Percentiles rank a stretch among this genome's conserved stretches.
Evolutionary conservation across 2,888 invertebrate genomes (phyloP).

Genomic region (Craniophora ligustri): DNA sequence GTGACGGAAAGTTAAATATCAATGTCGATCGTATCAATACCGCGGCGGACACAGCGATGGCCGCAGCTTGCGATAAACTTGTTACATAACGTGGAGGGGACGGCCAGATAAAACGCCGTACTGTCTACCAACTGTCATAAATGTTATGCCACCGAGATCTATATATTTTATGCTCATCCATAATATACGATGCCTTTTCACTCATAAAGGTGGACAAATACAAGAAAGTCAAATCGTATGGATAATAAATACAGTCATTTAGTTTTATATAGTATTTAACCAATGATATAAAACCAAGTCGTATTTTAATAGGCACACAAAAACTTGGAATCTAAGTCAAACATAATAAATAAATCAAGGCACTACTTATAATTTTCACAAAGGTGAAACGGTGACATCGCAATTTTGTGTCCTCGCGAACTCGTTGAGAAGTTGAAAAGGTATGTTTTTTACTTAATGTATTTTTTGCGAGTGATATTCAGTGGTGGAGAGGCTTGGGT

Average conservation of each 20-base stretch:
- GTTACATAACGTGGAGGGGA: conserved; percentile 43
- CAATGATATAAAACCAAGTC: conserved; percentile 23
- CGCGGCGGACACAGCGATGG: conserved; percentile 42
- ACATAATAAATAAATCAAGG: conserved; percentile 39
- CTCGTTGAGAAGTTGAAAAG: conserved; percentile 76
- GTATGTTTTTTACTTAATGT: conserved; percentile 78
- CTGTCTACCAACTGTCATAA: conserved; percentile 45
- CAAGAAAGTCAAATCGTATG: conserved; percentile 25
- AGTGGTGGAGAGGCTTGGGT: conserved; percentile 76
- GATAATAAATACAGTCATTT: conserved; percentile 46
- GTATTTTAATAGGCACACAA: conserved; percentile 18
- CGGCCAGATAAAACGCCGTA: conserved; percentile 36
- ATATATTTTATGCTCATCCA: conserved; percentile 45
- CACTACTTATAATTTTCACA: conserved; percentile 49
- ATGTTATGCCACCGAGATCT: conserved; percentile 48
- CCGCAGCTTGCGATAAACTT: conserved; percentile 46
- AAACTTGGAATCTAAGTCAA: conserved; percentile 28
- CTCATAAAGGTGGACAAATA: conserved; percentile 48
- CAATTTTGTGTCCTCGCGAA: conserved; percentile 69
- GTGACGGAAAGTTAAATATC: conserved; percentile 84
- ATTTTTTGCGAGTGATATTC: conserved; percentile 78
- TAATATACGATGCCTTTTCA: conserved; percentile 32
- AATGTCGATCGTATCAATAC: conserved; percentile 71
- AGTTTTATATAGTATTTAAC: conserved; percentile 44
- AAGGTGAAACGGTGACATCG: conserved; percentile 62